Evolutionary conservation across 2,113 vertebrate genomes (phyloP).

Genomic region (Seriola quinqueradiata): DNA sequence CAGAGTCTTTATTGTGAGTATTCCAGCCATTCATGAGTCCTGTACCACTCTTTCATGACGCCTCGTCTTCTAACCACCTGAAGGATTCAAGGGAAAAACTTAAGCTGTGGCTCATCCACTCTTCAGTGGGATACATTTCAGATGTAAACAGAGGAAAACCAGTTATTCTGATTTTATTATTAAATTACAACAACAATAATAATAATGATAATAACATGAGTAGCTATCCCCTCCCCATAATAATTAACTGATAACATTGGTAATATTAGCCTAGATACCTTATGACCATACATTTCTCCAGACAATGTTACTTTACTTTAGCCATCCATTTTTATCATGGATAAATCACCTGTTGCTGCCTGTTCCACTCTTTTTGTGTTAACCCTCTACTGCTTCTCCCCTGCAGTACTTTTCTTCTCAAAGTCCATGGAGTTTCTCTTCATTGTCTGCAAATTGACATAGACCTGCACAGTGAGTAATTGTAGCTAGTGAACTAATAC

Average conservation of each 20-base stretch:
- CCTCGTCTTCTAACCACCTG: neutral
- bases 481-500: no score
- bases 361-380: neutral
- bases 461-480: no score
- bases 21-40: conserved; percentile 2
- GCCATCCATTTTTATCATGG: neutral
- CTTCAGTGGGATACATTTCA: neutral
- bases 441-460: no score
- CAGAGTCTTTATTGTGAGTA: neutral
- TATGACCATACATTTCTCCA: neutral
- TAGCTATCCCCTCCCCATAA: neutral
- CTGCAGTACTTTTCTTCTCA: neutral
- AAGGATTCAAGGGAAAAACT: neutral
- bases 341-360: neutral
- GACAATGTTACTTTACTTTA: neutral
- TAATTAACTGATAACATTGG: neutral
- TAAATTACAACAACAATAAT: neutral
- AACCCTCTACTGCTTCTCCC: neutral
- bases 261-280: neutral
- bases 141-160: neutral
- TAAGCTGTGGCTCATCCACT: neutral
- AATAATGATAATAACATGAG: neutral
- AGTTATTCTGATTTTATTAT: neutral
- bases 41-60: neutral
- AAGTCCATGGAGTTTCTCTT: neutral